These are phyloP conservation scores for Chloroceryle aenea DNA, from an alignment of 2,113 vertebrate genomes.

Conservation along the genomic window DNA sequence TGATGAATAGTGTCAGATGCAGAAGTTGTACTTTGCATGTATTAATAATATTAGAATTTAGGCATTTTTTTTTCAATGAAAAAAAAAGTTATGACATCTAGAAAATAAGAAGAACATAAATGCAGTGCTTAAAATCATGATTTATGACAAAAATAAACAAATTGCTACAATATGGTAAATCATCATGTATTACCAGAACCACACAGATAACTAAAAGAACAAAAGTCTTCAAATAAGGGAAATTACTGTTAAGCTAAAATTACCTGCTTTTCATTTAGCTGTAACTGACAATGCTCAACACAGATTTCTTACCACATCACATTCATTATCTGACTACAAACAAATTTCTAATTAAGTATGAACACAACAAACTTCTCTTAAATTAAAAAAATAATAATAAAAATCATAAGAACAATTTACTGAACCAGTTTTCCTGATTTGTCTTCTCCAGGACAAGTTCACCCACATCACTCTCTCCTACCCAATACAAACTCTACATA, in stretches of 20 bases:
- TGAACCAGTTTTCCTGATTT: background rate
- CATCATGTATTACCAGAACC: background rate
- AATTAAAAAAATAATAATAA: background rate
- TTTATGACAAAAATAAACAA: slow-evolving; percentile 38
- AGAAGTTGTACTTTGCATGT: slow-evolving; percentile 50
- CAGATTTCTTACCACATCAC: background rate
- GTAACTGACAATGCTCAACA: background rate
- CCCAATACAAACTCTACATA: background rate
- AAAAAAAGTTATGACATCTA: background rate
- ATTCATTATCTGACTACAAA: background rate
- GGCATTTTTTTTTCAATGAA: background rate
- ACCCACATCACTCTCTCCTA: background rate
- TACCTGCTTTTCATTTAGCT: background rate
- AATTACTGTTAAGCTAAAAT: background rate
- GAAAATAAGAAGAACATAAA: slow-evolving; percentile 3
- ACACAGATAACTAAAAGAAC: background rate
- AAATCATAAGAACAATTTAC: background rate
- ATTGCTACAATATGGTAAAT: background rate
- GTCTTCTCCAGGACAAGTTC: background rate
- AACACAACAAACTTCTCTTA: background rate
- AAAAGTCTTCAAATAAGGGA: background rate
- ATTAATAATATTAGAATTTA: slow-evolving; percentile 53
- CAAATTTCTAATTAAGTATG: background rate
- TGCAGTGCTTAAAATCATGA: background rate
- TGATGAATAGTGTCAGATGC: slow-evolving; percentile 68